Evolutionary conservation across 2,113 vertebrate genomes (phyloP).

Genomic region (Myotis lucifugus): DNA sequence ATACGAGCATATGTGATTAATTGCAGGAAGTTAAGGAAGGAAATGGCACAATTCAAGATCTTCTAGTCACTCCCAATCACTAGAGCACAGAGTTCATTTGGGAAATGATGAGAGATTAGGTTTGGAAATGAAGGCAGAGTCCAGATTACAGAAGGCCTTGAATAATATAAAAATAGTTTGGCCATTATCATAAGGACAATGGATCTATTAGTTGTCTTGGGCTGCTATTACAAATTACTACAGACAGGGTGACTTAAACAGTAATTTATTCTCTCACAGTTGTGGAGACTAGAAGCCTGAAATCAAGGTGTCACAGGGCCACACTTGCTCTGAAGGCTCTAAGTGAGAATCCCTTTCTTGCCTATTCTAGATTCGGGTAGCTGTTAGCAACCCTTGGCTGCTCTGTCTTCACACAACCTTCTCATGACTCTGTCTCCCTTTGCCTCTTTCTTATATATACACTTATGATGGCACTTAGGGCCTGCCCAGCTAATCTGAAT

Average conservation of each 20-base stretch:
- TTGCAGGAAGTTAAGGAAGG: background rate
- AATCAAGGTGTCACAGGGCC: background rate
- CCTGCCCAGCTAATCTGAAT: background rate
- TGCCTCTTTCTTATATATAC: background rate
- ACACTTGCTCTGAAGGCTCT: background rate
- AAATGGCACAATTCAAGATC: background rate
- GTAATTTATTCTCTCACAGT: background rate
- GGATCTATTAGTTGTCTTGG: background rate
- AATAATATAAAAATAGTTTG: background rate
- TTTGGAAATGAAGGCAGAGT: conserved; percentile 1
- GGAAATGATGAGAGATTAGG: background rate
- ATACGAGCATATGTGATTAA: background rate
- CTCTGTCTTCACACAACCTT: background rate
- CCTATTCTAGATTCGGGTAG: background rate
- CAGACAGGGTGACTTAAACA: background rate
- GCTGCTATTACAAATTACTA: background rate
- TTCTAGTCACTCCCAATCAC: background rate
- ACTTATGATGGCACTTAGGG: background rate
- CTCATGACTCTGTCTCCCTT: background rate
- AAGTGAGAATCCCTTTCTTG: background rate
- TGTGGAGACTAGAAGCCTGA: background rate
- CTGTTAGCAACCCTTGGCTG: background rate
- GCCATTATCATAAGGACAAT: background rate
- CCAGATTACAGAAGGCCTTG: background rate
- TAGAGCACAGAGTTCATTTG: background rate